A percentile compares a stretch with the other conserved stretches of the same genome.
Conservation (phyloP, 2,113 vertebrate species). For the Hemicordylus capensis region DNA sequence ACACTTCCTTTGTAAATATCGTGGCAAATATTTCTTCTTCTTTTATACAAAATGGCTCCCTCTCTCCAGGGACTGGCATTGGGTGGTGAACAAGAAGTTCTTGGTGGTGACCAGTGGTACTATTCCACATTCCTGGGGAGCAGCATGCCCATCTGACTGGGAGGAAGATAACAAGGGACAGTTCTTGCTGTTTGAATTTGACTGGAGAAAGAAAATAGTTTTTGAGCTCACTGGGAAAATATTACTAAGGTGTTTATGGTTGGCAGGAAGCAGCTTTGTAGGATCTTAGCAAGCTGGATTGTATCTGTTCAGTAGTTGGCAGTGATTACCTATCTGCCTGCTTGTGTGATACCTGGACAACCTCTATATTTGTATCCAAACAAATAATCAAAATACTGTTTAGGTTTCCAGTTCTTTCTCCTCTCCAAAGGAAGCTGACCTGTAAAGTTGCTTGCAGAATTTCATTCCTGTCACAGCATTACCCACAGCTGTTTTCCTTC, state of each 20-base stretch:
- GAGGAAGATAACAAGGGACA: neutral
- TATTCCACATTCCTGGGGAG: neutral
- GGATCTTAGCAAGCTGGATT: neutral
- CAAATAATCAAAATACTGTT: neutral
- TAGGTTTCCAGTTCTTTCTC: neutral
- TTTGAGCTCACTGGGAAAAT: neutral
- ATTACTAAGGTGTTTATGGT: neutral
- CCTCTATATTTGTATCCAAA: neutral
- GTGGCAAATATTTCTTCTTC: neutral
- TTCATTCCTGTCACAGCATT: slow-evolving; percentile 19
- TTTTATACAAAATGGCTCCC: neutral
- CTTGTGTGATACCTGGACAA: neutral
- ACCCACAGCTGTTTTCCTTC: slow-evolving; percentile 47
- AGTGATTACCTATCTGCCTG: neutral
- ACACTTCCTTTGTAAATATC: neutral
- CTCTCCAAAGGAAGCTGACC: neutral
- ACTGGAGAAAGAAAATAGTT: neutral
- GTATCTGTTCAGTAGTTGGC: neutral
- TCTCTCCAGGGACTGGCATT: neutral
- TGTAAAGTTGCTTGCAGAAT: neutral
- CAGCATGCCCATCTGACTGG: neutral
- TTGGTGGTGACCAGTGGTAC: too few species aligned
- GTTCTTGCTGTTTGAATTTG: neutral
- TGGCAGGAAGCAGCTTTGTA: neutral
- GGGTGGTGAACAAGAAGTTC: neutral